phyloP scores from a whole-genome alignment of 2,113 vertebrate genomes.

The Atherinomorus stipes region DNA sequence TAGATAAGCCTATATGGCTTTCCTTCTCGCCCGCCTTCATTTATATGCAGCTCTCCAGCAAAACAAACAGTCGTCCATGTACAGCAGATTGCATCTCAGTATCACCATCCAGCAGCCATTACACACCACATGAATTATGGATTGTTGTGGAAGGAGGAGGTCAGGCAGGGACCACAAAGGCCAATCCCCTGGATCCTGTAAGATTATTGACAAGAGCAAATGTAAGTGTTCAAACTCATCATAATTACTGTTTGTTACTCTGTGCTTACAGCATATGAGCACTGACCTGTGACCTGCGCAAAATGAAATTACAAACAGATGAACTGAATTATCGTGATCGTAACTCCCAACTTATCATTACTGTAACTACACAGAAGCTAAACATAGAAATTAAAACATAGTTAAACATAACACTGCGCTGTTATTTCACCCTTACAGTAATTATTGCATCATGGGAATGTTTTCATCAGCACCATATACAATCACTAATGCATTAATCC shows the following conservation, averaged over 20 bases:
- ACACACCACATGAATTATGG: conserved; percentile 72
- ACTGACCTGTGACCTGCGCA: conserved; percentile 17
- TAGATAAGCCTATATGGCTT: conserved; percentile 60
- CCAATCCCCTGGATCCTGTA: conserved; percentile 41
- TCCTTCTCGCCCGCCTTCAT: conserved; percentile 54
- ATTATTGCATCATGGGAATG: conserved; percentile 13
- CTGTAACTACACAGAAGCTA: neutral
- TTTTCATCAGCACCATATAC: neutral
- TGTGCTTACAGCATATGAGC: conserved; percentile 7
- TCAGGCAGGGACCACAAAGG: conserved; percentile 51
- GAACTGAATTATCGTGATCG: neutral
- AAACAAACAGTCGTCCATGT: conserved; percentile 67
- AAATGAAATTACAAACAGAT: conserved; percentile 7
- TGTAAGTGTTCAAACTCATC: conserved; percentile 37
- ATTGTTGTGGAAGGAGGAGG: conserved; percentile 50
- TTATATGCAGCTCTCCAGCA: conserved; percentile 66
- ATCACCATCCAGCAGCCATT: conserved; percentile 56
- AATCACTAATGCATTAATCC: conserved; percentile 6
- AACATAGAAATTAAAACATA: neutral
- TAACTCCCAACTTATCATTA: neutral
- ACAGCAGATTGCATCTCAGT: conserved; percentile 63
- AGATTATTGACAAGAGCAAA: conserved; percentile 50
- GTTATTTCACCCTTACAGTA: neutral
- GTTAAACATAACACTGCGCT: neutral
- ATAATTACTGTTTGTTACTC: conserved; percentile 31